A percentile compares a stretch with the other conserved stretches of the same genome.
These are phyloP conservation scores for Neocrepidodera transversa DNA, from an alignment of 2,888 invertebrate species.

Conservation along the genomic window DNA sequence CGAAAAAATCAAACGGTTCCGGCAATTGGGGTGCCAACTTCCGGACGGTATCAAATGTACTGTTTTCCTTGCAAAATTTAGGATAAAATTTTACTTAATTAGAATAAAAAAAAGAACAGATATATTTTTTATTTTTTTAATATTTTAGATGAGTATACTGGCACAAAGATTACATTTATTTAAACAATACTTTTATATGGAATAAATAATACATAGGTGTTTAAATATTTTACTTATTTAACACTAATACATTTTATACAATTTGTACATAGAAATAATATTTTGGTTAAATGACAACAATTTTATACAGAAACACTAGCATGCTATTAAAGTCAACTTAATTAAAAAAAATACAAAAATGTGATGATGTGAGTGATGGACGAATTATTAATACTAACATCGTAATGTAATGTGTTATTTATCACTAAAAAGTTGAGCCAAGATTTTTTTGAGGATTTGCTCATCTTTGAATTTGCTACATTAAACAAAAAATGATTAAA, in stretches of 20 bases:
- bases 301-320: background rate
- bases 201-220: constrained; percentile 26
- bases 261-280: constrained; percentile 31
- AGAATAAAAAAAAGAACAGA: too few species aligned
- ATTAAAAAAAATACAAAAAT: background rate
- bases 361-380: background rate
- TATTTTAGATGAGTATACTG: constrained; percentile 31
- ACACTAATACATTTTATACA: constrained; percentile 27
- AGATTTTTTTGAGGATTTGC: too few species aligned
- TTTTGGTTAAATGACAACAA: constrained; percentile 1
- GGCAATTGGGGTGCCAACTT: too few species aligned
- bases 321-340: background rate
- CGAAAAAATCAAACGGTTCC: too few species aligned
- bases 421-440: too few species aligned
- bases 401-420: too few species aligned
- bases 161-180: constrained; percentile 34
- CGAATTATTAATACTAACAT: background rate
- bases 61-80: too few species aligned
- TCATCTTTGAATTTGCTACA: too few species aligned
- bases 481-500: too few species aligned
- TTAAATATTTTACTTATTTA: constrained; percentile 21
- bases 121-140: background rate
- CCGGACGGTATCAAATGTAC: too few species aligned
- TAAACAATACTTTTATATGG: constrained; percentile 31
- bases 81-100: too few species aligned